Evolutionary conservation across 2,113 vertebrate species (phyloP).

Genomic region (Phoenicopterus ruber): DNA sequence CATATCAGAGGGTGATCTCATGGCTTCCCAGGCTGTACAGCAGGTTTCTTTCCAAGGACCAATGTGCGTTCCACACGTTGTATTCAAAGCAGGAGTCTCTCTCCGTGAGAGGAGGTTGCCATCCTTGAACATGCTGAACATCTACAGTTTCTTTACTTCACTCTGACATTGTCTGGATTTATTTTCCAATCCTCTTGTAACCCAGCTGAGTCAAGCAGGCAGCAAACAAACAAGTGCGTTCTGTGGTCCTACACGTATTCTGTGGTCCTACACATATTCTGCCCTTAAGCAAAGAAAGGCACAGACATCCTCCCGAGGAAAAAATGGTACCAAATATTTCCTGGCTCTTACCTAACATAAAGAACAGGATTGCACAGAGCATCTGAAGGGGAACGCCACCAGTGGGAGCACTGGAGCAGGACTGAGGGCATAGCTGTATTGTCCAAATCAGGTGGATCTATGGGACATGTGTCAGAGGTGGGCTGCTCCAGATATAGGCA

Average conservation of each 20-base stretch:
- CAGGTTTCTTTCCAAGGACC: background rate
- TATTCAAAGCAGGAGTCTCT: background rate
- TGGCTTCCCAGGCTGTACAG: background rate
- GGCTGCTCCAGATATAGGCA: background rate
- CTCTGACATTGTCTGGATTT: background rate
- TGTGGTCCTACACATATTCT: background rate
- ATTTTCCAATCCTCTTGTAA: background rate
- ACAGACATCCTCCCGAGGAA: background rate
- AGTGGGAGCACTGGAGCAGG: background rate
- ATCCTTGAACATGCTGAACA: background rate
- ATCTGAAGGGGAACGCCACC: background rate
- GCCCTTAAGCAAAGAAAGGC: background rate
- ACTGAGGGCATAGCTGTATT: background rate
- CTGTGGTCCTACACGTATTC: background rate
- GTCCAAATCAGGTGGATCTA: background rate
- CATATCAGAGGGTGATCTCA: background rate
- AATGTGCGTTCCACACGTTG: background rate
- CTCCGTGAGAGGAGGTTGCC: background rate
- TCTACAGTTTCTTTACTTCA: background rate
- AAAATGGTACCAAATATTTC: background rate
- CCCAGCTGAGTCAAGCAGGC: background rate
- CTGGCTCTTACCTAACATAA: too few relatives aligned
- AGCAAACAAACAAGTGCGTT: background rate
- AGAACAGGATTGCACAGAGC: background rate
- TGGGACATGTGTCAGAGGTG: background rate